These are phyloP conservation scores for Drosophila sp. DNA, from an alignment of 1,140 invertebrate genomes.

Conservation along the genomic window DNA sequence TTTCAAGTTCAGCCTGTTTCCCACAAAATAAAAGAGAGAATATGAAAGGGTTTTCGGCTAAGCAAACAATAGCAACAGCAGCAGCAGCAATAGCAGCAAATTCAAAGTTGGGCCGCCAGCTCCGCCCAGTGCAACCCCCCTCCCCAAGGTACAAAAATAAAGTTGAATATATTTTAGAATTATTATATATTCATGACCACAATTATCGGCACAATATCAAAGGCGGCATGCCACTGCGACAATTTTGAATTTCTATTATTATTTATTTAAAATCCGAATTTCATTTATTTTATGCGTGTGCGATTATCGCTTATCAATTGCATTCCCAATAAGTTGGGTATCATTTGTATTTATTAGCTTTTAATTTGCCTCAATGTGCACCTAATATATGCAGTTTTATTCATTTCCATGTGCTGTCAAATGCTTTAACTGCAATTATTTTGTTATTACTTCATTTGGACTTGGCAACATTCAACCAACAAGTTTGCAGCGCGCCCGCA, in stretches of 20 bases:
- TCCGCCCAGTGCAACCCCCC: conserved; percentile 12
- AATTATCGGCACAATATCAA: conserved; percentile 78
- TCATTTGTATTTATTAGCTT: conserved; percentile 50
- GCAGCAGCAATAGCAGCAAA: conserved; percentile 3
- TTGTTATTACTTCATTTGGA: conserved; percentile 65
- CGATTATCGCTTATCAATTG: conserved; percentile 31
- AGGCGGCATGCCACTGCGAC: conserved; percentile 41
- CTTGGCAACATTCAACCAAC: conserved; percentile 59
- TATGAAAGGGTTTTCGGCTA: conserved; percentile 70
- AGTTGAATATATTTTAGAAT: conserved; percentile 45
- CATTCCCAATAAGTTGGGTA: conserved; percentile 42
- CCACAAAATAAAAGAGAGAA: conserved; percentile 45
- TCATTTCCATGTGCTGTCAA: conserved; percentile 46
- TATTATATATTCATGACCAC: conserved; percentile 80
- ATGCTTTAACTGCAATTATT: conserved; percentile 60
- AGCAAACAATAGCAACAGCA: conserved; percentile 48
- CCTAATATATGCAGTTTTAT: conserved; percentile 62
- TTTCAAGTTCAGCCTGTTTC: conserved; percentile 80
- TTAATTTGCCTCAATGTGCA: conserved; percentile 51
- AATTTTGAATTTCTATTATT: conserved; percentile 46
- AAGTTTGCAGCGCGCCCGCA: conserved; percentile 64
- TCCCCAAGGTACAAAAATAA: conserved; percentile 8
- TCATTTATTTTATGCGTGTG: conserved; percentile 4
- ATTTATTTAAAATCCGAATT: conserved; percentile 44
- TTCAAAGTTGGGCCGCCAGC: conserved; percentile 19